These are phyloP conservation scores for Callinectes sapidus DNA, from an alignment of 2,888 invertebrate species.

Conservation along the genomic window DNA sequence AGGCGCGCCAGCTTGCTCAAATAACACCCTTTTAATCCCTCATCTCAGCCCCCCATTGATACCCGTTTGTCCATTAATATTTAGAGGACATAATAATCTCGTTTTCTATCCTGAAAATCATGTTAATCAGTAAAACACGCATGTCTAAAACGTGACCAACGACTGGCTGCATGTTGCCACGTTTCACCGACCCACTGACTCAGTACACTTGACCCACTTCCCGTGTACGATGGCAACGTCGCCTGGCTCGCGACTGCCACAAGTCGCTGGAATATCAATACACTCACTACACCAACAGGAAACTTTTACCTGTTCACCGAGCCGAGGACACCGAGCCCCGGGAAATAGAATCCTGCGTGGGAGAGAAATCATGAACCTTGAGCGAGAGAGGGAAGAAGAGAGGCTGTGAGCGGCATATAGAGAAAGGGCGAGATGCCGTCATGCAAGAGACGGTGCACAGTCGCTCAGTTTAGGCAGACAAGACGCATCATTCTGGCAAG, in stretches of 20 bases:
- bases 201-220: conserved; percentile 72
- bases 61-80: neutral
- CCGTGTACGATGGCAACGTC: conserved; percentile 66
- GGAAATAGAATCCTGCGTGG: conserved; percentile 40
- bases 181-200: conserved; percentile 70
- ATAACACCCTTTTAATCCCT: conserved; percentile 43
- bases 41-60: neutral
- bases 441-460: conserved; percentile 29
- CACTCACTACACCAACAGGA: conserved; percentile 40
- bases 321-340: conserved; percentile 54
- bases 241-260: conserved; percentile 57
- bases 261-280: conserved; percentile 54
- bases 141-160: conserved; percentile 63
- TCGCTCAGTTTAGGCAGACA: conserved; percentile 26
- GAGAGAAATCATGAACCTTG: conserved; percentile 47
- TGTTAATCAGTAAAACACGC: conserved; percentile 47
- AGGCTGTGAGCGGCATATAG: neutral
- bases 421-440: neutral
- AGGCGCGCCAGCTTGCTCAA: conserved; percentile 56
- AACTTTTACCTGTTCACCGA: conserved; percentile 57
- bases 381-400: neutral
- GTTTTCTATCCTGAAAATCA: neutral
- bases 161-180: conserved; percentile 63
- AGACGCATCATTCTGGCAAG: conserved; percentile 54
- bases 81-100: neutral